Evolutionary conservation across 2,888 invertebrate genomes (phyloP), one percentile per base, ranked within the genome.

Genomic region (Drosophila suboccidentalis): DNA sequence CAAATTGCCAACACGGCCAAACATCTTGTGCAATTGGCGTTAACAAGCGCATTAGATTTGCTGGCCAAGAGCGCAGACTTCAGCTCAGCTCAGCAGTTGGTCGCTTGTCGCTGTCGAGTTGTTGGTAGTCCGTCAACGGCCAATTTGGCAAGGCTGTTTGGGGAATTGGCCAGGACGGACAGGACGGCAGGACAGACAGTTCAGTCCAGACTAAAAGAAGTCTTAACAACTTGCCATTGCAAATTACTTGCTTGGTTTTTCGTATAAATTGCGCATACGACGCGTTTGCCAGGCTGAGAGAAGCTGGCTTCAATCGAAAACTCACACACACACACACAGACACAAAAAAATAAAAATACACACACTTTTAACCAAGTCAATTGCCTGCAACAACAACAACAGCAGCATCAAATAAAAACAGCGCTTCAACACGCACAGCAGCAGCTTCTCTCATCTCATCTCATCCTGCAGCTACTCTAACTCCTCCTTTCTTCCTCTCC

Each of bases 21-120:
- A 71, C 81, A 75, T 71, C 77, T 73, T 71, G 82, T 70, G 75
- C 85, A 86, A 86, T 88, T 89, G 89, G 87, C 86, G 87, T 87
- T 86, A 89, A 86, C 89, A 86, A 86, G 85, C 85, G 85, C 89
- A 86, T 89, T 89, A 87, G 89, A 86, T 82, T 84, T 75, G 77
- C 77, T 72, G 74, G 63, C 78, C 73, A 75, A 75, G 34, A 41
- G 36, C 17, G 55, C 34, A 54, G 11, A 26, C 26, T 26, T 5
- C 26, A 36, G 38, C 15, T 29, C 32, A 41, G 51, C 43, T 58
- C 63, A 2, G 22, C 46, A 47, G 53, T 53, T 53, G 36, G 11
- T 17, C 51, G 50, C 64, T 46, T 39, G 13, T 11, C 10, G 68
- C 58, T 22, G 44, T 51, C 41, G 29, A 58, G 15, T 50, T 36